Evolutionary conservation across 2,888 invertebrate species (phyloP), one percentile per base, ranked within the genome.

Genomic region (Philopedon plagiatum): DNA sequence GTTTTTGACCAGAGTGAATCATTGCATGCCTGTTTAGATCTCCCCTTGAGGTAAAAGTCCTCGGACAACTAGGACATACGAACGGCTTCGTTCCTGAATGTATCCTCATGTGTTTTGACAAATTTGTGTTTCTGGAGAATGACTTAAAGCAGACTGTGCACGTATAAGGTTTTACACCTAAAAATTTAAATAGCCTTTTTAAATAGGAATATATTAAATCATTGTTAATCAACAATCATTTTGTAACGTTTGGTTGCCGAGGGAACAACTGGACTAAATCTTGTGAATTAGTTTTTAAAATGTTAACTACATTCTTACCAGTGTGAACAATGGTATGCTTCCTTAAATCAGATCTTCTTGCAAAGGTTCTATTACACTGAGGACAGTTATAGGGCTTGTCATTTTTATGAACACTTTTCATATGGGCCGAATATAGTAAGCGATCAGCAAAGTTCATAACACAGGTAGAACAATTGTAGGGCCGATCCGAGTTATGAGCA

Each of bases 311-410:
- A 54, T 15, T 21, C 88, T 90, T 87, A 13, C 93, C 93, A n/a
- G 92, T 92, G 78, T 93, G 93, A 0, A 93, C 93, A 75, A 93
- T 90, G 26, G 92, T 91, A 84, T 93, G 93, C 78, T 93, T 93
- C 74, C 92, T 87, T 41, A 93, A 83, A 84, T 92, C 92, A 7
- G 92, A 92, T 56, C 92, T 86, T 18, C 92, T 86, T 0, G 91
- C 91, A 83, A 92, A 92, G 49, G 90, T 89, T 80, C 92, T 90
- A 19, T 89, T 89, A 84, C 92, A 93, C 78, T 91, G 89, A 0
- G 90, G 89, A 79, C 92, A 93, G 34, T 90, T 88, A 79, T 91
- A 92, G 0, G 92, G 92, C 75, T 92, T 90, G 76, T 92, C 91
- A 78, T 90, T 90, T 70, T 90, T 89, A 82, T 93, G 92, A 0